Conservation (phyloP, 2,888 invertebrate species). For the Drosophila yooni region DNA sequence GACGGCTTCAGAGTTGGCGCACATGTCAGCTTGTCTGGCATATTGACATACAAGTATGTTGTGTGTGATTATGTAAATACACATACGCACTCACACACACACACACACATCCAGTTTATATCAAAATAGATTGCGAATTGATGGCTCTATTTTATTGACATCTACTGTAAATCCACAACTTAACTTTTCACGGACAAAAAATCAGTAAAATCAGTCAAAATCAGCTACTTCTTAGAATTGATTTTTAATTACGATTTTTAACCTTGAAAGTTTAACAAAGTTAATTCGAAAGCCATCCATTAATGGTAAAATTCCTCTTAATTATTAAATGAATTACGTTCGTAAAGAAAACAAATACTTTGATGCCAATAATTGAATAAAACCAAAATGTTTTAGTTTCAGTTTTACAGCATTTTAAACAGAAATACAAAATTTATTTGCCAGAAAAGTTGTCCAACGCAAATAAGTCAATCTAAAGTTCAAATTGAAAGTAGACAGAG, state of each 20-base stretch:
- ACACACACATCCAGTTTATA: neutral
- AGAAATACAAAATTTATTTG: neutral
- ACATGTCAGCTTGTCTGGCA: constrained; percentile 44
- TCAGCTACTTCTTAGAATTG: neutral
- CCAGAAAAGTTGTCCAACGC: neutral
- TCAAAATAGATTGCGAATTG: constrained; percentile 17
- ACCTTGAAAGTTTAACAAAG: neutral
- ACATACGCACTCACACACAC: neutral
- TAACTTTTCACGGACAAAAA: neutral
- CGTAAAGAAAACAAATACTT: neutral
- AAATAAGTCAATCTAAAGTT: neutral
- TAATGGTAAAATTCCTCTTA: neutral
- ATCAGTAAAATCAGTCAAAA: neutral
- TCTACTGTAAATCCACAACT: neutral
- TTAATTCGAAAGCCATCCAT: neutral
- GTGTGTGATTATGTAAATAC: constrained; percentile 20
- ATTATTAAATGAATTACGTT: neutral
- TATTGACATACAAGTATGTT: constrained; percentile 17
- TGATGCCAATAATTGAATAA: neutral
- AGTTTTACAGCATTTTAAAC: neutral
- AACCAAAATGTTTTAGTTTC: neutral
- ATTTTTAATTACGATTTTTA: neutral
- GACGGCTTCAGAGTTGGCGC: constrained; percentile 25
- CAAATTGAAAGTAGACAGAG: neutral
- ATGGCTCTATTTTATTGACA: constrained; percentile 3